phyloP scores from a whole-genome alignment of 2,113 vertebrate genomes.

The Recurvirostra avosetta region DNA sequence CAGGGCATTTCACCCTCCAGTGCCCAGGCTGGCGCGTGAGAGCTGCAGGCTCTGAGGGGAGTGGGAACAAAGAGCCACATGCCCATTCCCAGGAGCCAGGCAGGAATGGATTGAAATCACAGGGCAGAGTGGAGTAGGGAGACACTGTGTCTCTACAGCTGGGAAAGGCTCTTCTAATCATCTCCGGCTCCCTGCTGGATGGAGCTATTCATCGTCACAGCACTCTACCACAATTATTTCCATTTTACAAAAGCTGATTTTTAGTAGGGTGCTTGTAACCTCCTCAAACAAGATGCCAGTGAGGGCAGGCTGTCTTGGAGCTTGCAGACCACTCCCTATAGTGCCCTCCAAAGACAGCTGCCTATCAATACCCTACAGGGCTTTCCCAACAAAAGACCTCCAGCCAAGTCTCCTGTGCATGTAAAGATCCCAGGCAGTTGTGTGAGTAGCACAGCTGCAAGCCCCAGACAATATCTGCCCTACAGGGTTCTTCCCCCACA shows the following conservation, averaged over 20 bases:
- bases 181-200: not conserved
- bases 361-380: not conserved
- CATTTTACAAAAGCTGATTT: constrained; percentile 3
- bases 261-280: not conserved
- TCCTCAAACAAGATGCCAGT: not conserved
- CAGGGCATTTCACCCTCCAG: not conserved
- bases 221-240: not conserved
- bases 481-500: not conserved
- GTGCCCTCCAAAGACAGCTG: not conserved
- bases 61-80: not conserved
- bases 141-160: not conserved
- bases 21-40: not conserved
- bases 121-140: not conserved
- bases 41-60: not conserved
- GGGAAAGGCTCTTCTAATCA: not conserved
- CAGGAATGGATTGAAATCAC: not conserved
- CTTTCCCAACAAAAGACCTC: not conserved
- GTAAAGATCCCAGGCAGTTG: not conserved
- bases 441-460: not conserved
- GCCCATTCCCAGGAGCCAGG: not conserved
- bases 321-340: not conserved
- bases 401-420: not conserved
- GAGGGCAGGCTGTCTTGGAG: not conserved
- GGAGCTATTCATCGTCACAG: not conserved
- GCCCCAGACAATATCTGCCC: not conserved